Evolutionary conservation across 1,140 invertebrate genomes (phyloP), one percentile per base, ranked within the genome.

Genomic region (Oreohelix idahoensis): DNA sequence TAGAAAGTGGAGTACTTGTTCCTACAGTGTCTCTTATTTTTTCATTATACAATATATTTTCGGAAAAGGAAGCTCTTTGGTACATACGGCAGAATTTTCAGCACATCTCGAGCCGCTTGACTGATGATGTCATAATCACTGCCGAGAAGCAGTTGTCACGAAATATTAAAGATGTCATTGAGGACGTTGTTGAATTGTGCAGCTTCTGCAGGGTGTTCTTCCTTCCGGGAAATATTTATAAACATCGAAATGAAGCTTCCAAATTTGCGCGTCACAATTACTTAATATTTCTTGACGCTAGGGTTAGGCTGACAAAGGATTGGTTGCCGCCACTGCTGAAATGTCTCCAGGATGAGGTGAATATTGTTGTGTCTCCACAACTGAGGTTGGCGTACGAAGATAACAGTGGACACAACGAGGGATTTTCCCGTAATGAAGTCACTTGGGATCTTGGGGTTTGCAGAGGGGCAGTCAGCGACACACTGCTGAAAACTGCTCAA

Each of bases 121-220:
- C 63, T 29, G 63, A 66, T 42, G 75, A 77, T 36, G 42, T 77
- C 49, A 77, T 77, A 2, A 36, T 77, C 32, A 77, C 49, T 8
- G 45, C 23, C n/a, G 75, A 77, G 23, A 29, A 17, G n/a, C 35
- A 15, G 1, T 26, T 58, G 4, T 20, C 20, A 13, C 4, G 1
- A 36, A 36, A 51, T 2, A 5, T 26, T 11, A 77, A 77, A 36
- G 42, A 35, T 20, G 1, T 53, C 1, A 58, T 77, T 13, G 75
- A 77, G 29, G 75, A 77, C 13, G 26, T 77, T 13, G 26, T 77
- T 10, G 75, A 77, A 8, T 11, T 39, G 36, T 77, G 75, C 42
- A n/a, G 26, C n/a, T 4, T 77, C 10, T 77, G 75, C 23, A n/a
- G 75, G 29, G 4, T 77, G 29, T 53, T 77, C 32, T 77, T 77